phyloP scores from a whole-genome alignment of 2,797 vertebrate species.

The Pseudotriccus pelzelni region DNA sequence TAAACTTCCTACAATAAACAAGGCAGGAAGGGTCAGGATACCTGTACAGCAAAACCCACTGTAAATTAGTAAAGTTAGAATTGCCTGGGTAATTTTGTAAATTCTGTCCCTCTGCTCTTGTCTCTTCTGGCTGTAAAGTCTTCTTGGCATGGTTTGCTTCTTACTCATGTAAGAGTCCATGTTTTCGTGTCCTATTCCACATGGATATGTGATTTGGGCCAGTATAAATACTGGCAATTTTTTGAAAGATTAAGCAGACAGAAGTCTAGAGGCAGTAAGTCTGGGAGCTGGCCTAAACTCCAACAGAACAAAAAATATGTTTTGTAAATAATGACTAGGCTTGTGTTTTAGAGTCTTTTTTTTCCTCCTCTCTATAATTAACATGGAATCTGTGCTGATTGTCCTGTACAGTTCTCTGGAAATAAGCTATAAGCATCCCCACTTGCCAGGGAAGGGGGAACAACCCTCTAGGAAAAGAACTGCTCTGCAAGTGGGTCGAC shows the following conservation, averaged over 20 bases:
- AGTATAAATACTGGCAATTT: neutral
- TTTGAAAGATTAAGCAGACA: neutral
- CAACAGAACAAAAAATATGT: neutral
- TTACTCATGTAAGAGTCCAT: neutral
- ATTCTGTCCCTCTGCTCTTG: neutral
- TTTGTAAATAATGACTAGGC: neutral
- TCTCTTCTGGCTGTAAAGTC: neutral
- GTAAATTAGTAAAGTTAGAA: neutral
- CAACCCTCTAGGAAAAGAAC: neutral
- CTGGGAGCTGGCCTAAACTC: neutral
- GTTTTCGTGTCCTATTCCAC: neutral
- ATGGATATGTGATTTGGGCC: neutral
- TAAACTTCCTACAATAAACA: neutral
- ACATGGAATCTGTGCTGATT: fast-evolving
- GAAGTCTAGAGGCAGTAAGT: neutral
- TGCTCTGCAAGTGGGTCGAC: neutral
- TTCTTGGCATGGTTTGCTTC: neutral
- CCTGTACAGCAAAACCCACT: neutral
- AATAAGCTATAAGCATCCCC: neutral
- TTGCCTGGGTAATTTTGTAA: neutral
- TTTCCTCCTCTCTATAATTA: neutral
- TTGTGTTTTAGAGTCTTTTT: neutral
- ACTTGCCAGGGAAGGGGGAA: neutral
- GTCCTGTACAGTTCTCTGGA: neutral
- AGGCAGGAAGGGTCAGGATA: neutral